phyloP scores from a whole-genome alignment of 2,113 vertebrate species.

The Pica pica region DNA sequence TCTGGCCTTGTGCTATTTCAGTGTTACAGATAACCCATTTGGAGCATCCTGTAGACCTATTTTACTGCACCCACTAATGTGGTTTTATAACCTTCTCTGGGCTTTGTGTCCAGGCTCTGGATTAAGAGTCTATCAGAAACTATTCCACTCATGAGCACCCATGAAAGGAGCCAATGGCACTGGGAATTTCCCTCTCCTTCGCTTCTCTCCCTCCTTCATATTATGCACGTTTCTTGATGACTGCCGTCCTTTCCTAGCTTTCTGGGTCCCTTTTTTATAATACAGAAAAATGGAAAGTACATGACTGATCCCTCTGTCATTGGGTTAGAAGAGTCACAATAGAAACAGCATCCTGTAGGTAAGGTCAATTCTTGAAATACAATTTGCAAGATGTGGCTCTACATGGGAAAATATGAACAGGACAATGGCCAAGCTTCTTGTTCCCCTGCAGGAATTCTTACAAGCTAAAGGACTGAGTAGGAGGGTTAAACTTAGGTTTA shows the following conservation, averaged over 20 bases:
- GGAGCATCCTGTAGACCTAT: neutral
- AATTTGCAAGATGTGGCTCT: neutral
- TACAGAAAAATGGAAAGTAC: neutral
- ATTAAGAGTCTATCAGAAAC: neutral
- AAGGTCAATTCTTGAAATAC: neutral
- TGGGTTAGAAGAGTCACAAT: neutral
- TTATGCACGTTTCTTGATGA: neutral
- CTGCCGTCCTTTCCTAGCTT: neutral
- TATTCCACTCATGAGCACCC: neutral
- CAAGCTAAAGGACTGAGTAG: neutral
- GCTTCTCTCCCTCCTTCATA: neutral
- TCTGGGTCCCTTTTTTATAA: neutral
- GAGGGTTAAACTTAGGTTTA: neutral
- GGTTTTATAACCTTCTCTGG: neutral
- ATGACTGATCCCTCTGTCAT: neutral
- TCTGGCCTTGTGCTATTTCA: conserved; percentile 1
- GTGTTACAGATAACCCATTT: neutral
- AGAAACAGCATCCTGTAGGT: neutral
- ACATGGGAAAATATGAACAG: neutral
- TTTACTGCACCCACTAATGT: neutral
- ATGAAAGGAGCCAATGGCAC: neutral
- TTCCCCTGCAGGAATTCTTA: neutral
- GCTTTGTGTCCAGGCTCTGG: neutral
- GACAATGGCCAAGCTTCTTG: neutral
- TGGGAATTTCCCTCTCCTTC: neutral